Conservation (phyloP, 2,113 vertebrate genomes). For the Tyrannus savana region DNA sequence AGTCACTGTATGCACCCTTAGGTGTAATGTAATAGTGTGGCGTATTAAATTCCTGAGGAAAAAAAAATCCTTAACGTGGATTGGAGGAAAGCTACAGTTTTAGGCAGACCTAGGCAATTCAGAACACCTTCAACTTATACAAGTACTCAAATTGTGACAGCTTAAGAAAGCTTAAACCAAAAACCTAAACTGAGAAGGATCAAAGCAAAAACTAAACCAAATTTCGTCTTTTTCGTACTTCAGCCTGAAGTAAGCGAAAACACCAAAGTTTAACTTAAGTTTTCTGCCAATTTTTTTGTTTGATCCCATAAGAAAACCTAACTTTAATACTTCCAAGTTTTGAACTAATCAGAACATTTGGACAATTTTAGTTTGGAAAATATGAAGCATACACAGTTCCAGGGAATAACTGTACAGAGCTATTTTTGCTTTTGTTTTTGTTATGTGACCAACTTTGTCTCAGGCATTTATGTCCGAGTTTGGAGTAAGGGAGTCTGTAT, state of each 20-base stretch:
- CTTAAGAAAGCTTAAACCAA: background rate
- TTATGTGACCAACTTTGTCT: background rate
- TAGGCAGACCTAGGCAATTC: background rate
- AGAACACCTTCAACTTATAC: background rate
- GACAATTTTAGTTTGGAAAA: slow-evolving; percentile 41
- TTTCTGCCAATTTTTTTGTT: background rate
- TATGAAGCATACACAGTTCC: background rate
- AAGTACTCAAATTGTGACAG: background rate
- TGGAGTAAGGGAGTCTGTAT: background rate
- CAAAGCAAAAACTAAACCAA: background rate
- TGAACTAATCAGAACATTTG: background rate
- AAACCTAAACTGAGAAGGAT: background rate
- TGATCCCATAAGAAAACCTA: background rate
- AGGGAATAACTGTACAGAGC: background rate
- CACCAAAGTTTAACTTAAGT: background rate
- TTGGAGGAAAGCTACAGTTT: background rate
- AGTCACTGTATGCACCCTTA: background rate
- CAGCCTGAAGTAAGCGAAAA: background rate
- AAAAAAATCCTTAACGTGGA: background rate
- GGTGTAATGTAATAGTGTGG: background rate
- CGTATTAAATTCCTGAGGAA: background rate
- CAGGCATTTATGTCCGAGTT: background rate
- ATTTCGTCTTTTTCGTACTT: background rate
- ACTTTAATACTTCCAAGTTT: background rate
- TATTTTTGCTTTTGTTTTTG: background rate